These are phyloP conservation scores for Thecocarcelia acutangulata DNA, from an alignment of 2,888 invertebrate genomes.

Conservation along the genomic window DNA sequence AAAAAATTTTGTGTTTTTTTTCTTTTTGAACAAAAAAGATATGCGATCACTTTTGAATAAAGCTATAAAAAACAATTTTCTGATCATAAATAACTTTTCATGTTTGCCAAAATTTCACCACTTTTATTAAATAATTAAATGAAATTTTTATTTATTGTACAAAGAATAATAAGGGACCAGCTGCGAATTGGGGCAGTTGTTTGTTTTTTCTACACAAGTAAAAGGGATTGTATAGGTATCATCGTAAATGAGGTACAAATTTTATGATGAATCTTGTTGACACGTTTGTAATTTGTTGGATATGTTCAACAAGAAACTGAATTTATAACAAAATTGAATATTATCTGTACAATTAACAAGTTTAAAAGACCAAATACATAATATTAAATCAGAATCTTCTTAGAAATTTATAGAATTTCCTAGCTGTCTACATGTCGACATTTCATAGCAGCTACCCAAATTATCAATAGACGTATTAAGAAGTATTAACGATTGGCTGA, in stretches of 20 bases:
- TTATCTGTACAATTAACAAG: no score
- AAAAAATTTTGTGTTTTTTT: conserved; percentile 38
- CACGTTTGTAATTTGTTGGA: conserved; percentile 10
- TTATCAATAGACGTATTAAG: no score
- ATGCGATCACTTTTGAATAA: conserved; percentile 16
- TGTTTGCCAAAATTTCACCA: neutral
- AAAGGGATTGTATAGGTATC: neutral
- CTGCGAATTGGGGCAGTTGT: neutral
- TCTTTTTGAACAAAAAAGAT: conserved; percentile 3
- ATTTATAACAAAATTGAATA: neutral
- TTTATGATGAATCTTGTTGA: conserved; percentile 17
- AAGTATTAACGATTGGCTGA: no score
- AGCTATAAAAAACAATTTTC: conserved; percentile 21
- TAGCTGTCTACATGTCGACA: no score
- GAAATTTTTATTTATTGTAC: conserved; percentile 4
- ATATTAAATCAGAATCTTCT: no score
- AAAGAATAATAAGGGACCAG: neutral
- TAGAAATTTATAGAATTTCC: no score
- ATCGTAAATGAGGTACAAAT: neutral
- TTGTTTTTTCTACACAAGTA: neutral
- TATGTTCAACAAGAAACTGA: no score
- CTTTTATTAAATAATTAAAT: conserved; percentile 45
- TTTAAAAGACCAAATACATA: no score
- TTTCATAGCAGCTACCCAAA: no score
- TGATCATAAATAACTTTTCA: conserved; percentile 44